These are phyloP conservation scores for Chondrilla cf. caribensis DNA, from an alignment of 37 sponge, comb jelly and placozoan genomes.

Conservation along the genomic window DNA sequence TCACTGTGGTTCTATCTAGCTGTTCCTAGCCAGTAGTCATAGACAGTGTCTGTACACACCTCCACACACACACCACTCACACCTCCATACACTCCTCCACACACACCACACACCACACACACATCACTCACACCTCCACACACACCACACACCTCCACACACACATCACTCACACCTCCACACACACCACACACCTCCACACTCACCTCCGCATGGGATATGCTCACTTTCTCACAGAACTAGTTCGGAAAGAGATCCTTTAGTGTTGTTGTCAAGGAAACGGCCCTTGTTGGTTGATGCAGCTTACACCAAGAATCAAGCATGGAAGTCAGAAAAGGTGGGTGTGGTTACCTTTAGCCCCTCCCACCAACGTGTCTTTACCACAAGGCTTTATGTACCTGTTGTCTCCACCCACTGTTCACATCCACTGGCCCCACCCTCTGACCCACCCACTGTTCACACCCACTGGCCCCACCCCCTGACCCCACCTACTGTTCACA, in stretches of 20 bases:
- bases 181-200: not conserved
- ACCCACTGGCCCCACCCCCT: too few species aligned
- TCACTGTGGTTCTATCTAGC: not conserved
- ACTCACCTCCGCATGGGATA: not conserved
- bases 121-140: not conserved
- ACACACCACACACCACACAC: too few species aligned
- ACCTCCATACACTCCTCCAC: too few species aligned
- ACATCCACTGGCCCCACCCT: not conserved
- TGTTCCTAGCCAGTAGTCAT: too few species aligned
- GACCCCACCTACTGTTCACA: too few species aligned
- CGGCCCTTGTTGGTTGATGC: conserved; percentile 75
- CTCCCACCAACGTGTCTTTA: not conserved
- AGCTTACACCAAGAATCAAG: conserved; percentile 91
- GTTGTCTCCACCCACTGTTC: too few species aligned
- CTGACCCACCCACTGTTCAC: not conserved
- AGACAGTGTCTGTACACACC: too few species aligned
- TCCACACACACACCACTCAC: too few species aligned
- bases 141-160: not conserved
- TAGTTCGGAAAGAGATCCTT: conserved; percentile 81
- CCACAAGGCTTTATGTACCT: too few species aligned
- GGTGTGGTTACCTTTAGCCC: too few species aligned
- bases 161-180: not conserved
- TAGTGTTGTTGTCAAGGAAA: conserved; percentile 63
- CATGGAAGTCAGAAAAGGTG: conserved; percentile 84
- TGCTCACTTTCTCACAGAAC: conserved; percentile 46